Evolutionary conservation across 2,797 vertebrate genomes (phyloP).

Genomic region (Babyrousa celebensis): DNA sequence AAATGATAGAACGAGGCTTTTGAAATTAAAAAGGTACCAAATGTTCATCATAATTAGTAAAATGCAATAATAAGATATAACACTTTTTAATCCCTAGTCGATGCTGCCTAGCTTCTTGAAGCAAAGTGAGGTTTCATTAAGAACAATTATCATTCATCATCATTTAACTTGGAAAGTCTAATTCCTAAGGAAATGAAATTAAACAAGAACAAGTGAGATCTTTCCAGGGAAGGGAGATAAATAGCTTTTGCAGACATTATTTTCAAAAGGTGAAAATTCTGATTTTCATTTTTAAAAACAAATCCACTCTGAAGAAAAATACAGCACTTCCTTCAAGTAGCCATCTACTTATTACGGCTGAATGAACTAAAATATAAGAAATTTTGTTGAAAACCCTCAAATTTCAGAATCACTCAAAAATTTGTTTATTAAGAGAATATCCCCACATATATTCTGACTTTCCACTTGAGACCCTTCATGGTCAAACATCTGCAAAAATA

Average conservation of each 20-base stretch:
- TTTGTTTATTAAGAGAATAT: neutral
- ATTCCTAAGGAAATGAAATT: constrained; percentile 56
- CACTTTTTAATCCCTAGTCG: neutral
- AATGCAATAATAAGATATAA: neutral
- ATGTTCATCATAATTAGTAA: constrained; percentile 33
- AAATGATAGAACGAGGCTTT: neutral
- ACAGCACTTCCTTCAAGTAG: neutral
- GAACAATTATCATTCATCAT: constrained; percentile 71
- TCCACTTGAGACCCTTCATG: neutral
- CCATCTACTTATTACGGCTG: neutral
- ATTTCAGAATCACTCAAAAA: neutral
- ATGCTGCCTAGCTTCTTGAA: neutral
- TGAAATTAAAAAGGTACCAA: neutral
- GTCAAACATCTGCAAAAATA: neutral
- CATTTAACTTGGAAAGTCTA: constrained; percentile 62
- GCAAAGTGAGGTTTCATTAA: constrained; percentile 64
- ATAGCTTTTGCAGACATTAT: constrained; percentile 53
- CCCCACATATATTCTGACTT: neutral
- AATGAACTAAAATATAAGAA: neutral
- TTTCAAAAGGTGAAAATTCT: constrained; percentile 59
- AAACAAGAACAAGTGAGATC: constrained; percentile 54
- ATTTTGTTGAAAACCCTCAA: neutral
- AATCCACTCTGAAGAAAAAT: neutral
- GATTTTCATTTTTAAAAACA: constrained; percentile 61
- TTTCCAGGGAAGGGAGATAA: constrained; percentile 46